Conservation (phyloP, 2,888 invertebrate species). For the Acanthosoma haemorrhoidale region DNA sequence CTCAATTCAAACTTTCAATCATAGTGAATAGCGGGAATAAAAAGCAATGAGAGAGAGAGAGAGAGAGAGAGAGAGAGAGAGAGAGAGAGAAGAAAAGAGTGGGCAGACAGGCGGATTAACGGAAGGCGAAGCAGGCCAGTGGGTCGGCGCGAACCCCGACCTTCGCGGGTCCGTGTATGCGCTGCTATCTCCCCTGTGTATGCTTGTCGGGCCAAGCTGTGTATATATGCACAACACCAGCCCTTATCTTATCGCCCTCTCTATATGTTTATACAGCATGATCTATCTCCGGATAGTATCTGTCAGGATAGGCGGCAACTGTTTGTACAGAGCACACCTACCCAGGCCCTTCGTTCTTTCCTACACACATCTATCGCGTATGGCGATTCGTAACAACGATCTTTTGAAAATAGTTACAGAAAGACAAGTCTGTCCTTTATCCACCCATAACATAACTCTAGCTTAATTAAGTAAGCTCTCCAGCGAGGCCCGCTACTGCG, state of each 20-base stretch:
- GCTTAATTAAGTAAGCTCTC: too few species aligned
- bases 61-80: background rate
- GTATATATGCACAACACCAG: background rate
- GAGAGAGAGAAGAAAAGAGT: background rate
- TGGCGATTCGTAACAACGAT: too few species aligned
- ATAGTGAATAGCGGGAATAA: too few species aligned
- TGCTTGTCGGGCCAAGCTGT: background rate
- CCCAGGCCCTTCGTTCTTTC: background rate
- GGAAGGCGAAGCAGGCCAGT: constrained; percentile 1
- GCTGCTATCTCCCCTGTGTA: background rate
- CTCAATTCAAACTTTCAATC: too few species aligned
- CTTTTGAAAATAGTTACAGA: too few species aligned
- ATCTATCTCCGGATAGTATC: background rate
- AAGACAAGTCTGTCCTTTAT: too few species aligned
- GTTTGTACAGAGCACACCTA: background rate
- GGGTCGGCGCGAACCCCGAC: background rate
- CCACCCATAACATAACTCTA: too few species aligned
- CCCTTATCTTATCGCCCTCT: background rate
- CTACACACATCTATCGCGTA: background rate
- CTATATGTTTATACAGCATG: too few species aligned
- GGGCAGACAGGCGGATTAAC: background rate
- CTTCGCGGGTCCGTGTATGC: background rate
- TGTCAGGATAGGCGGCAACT: background rate
- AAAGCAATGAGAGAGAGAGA: background rate
- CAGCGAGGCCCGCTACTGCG: too few species aligned